Evolutionary conservation across 2,888 invertebrate genomes (phyloP), one percentile per base, ranked within the genome.

Genomic region (Rhagophthalmus giganteus): DNA sequence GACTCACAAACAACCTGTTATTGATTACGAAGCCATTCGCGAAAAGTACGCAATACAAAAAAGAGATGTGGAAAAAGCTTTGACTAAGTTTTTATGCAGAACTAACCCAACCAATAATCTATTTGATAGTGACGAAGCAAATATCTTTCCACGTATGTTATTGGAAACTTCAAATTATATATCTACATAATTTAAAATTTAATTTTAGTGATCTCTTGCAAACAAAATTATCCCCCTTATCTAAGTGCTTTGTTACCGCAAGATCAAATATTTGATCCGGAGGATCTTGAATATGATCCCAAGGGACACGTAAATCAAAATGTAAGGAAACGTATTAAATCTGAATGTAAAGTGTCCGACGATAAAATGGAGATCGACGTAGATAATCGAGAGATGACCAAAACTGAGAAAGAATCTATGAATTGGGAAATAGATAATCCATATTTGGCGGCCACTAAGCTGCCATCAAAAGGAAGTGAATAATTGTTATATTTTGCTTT

Each of bases 1-100:
- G 90, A 95, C 95, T 0, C 92, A 95, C 69, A 94, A 94, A 73
- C 94, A 95, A 77, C 95, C 95, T 24, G 89, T 94, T 2, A 94
- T 94, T 2, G 97, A 97, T 71, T 97, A 97, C 75, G 94, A 96
- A 79, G 89, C 94, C 0, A 93, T 96, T 38, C 79, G 97, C 63
- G 96, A 97, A 76, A 95, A 95, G 69, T 91, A 93, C 27, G 94
- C 96, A 0, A 84, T 84, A 35, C 96, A 97, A 69, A 96, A 96
- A 72, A 81, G 92, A 42, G 95, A 97, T 68, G 88, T 95, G 34
- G 96, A 97, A 76, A 83, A 88, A 69, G 95, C 96, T 0, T 76
- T 97, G 9, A 94, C 95, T 1, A 88, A 92, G 69, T 97, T 95
- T 75, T 82, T 95, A 49, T 91, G 95, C 1, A 94, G 94, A 78